phyloP scores from a whole-genome alignment of 2,113 vertebrate species.

The rat (Rattus norvegicus) region DNA sequence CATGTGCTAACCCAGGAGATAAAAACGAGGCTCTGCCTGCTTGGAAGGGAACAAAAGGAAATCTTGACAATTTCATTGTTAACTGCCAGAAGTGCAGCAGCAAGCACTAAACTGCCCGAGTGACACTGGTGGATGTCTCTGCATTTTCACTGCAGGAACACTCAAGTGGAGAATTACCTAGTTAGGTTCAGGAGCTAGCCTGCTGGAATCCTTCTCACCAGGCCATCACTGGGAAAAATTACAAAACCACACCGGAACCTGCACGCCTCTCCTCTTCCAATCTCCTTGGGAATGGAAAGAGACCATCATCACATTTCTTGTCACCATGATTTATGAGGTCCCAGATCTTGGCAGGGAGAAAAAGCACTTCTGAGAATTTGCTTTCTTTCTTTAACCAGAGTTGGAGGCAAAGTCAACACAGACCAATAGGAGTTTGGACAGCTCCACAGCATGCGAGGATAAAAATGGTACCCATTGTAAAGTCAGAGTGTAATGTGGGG shows the following conservation, averaged over 20 bases:
- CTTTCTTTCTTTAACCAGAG: slow-evolving; percentile 77
- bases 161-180: slow-evolving; percentile 57
- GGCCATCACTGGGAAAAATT: slow-evolving; percentile 67
- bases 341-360: slow-evolving; percentile 76
- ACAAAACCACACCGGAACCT: slow-evolving; percentile 55
- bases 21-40: slow-evolving; percentile 42
- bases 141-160: slow-evolving; percentile 36
- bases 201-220: slow-evolving; percentile 21
- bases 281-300: slow-evolving; percentile 74
- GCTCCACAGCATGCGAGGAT: slow-evolving; percentile 64
- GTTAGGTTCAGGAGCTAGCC: slow-evolving; percentile 4
- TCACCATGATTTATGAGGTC: slow-evolving; percentile 83
- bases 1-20: slow-evolving; percentile 49
- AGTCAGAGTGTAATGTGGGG: slow-evolving; percentile 48
- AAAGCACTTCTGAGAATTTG: slow-evolving; percentile 71
- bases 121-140: background rate
- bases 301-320: slow-evolving; percentile 75
- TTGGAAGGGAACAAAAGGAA: slow-evolving; percentile 57
- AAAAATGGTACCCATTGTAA: slow-evolving; percentile 59
- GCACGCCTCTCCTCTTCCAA: slow-evolving; percentile 44
- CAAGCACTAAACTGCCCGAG: slow-evolving; percentile 24
- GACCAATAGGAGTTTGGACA: slow-evolving; percentile 53
- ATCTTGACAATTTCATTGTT: slow-evolving; percentile 71
- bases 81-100: slow-evolving; percentile 36
- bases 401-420: slow-evolving; percentile 76